Base-by-base conservation (phyloP, 2,113 vertebrate genomes). In the Xyliphius kryptos region DNA sequence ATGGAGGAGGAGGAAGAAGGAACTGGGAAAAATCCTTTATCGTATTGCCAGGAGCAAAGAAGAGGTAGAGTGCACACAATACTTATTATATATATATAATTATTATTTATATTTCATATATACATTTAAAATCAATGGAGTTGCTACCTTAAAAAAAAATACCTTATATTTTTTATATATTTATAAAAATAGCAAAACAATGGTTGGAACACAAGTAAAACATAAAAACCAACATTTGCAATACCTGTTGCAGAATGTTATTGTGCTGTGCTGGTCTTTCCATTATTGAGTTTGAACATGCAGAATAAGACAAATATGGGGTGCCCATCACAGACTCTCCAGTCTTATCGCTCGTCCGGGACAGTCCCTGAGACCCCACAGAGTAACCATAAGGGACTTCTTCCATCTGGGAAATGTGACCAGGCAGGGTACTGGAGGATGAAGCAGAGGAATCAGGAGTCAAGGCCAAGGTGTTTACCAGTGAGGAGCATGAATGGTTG, bases 271-370 rank as follows among this genome's bases (percentile, higher is more conserved):
- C 19, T 36, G 58, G 14, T 70, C 54, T 50, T 68, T 0, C 67
- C 2, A 15, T 51, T 14, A 59, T 3, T 68, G 61, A 74, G 50
- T 61, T 61, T 49, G 81, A 69, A 19, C 78, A 84, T 37, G 78
- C 56, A 0, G 79, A 19, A 67, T 80, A 86, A 0, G 85, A 75
- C 72, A 83, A 69, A 74, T 88, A 85, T 0, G 74, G 54, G 74
- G 82, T 61, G 1, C 82, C 83, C 83, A 85, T 84, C 77, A 86
- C 77, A 46, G 82, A 75, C 64, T 84, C 77, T 0, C 76, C 57
- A 60, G 67, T 66, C 57, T 80, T 77, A 1, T 79, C 75, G 0
- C 40, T 21, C 1, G 68, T 73, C 40, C 80, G 77, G 37, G 70
- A 60, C 63, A 68, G 56, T 14, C 73, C 76, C 66, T 74, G 84